A percentile compares a stretch with the other conserved stretches of the same genome.
phyloP scores from a whole-genome alignment of 2,797 vertebrate species.

The Rhinichthys osculus region DNA sequence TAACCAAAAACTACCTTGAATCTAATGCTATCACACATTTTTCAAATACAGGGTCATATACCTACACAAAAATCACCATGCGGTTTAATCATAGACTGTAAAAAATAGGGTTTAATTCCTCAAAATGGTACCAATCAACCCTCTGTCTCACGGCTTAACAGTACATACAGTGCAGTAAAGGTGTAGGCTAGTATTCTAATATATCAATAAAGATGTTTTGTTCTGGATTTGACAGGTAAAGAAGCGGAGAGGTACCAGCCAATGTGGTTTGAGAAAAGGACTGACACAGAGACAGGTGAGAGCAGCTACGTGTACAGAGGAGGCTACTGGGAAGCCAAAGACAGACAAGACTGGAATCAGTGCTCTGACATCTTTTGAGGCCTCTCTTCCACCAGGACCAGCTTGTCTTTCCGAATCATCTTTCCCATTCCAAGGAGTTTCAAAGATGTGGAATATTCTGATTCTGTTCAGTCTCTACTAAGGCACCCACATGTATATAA shows the following conservation, averaged over 20 bases:
- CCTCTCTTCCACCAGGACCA: constrained; percentile 1
- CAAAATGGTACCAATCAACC: too few species aligned
- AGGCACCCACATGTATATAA: constrained; percentile 37
- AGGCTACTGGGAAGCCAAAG: constrained; percentile 97
- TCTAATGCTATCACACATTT: too few species aligned
- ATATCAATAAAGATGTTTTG: constrained; percentile 27
- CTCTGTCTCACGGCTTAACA: too few species aligned
- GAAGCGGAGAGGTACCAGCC: constrained; percentile 86
- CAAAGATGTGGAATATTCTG: constrained; percentile 11
- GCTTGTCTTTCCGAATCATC: neutral
- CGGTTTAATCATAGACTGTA: too few species aligned
- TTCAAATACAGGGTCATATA: too few species aligned
- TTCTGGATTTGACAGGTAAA: constrained; percentile 77
- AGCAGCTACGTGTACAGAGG: constrained; percentile 88
- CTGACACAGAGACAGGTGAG: constrained; percentile 84
- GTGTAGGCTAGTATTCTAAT: neutral
- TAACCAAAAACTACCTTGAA: too few species aligned
- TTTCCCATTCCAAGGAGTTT: constrained; percentile 26
- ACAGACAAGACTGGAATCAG: constrained; percentile 88
- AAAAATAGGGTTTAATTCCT: too few species aligned
- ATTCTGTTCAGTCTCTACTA: neutral
- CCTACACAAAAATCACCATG: too few species aligned
- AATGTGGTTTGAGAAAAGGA: constrained; percentile 92
- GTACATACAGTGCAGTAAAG: neutral
- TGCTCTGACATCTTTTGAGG: constrained; percentile 92